Percentiles rank a stretch among this genome's conserved stretches.
phyloP scores from a whole-genome alignment of 2,113 vertebrate genomes.

The Oreochromis niloticus region DNA sequence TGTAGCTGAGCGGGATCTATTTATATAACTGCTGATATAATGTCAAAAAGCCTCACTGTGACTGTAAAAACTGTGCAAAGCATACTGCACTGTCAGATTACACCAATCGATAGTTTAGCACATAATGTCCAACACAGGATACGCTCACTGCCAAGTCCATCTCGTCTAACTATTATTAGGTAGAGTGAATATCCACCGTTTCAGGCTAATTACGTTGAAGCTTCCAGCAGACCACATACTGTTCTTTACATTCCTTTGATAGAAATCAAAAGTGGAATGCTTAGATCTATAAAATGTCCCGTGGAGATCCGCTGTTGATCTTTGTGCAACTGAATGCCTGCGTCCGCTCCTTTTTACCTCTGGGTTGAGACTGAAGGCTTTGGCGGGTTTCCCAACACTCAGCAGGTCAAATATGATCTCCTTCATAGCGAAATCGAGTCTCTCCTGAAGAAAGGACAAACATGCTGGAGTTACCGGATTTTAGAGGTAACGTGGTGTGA shows the following conservation, averaged over 20 bases:
- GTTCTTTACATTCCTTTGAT: neutral
- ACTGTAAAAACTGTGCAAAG: neutral
- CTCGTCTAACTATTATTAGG: neutral
- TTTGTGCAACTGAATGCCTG: neutral
- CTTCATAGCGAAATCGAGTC: slow-evolving; percentile 98
- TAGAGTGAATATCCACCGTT: neutral
- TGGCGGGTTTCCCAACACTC: slow-evolving; percentile 94
- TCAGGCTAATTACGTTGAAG: neutral
- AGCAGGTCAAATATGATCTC: slow-evolving; percentile 99
- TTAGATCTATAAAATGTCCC: neutral
- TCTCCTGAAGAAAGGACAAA: slow-evolving; percentile 76
- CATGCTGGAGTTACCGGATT: neutral
- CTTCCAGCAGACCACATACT: neutral
- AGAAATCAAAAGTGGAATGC: neutral
- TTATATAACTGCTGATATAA: neutral
- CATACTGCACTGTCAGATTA: neutral
- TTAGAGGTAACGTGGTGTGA: neutral
- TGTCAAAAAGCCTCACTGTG: neutral
- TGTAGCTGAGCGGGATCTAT: neutral
- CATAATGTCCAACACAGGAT: neutral
- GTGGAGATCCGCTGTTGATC: neutral
- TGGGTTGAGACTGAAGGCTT: slow-evolving; percentile 98
- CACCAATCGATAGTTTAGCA: neutral
- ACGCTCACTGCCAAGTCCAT: neutral
- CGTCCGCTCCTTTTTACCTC: slow-evolving; percentile 77